Percentiles rank a stretch among this genome's conserved stretches.
Conservation (phyloP, 2,888 invertebrate genomes). For the Bursaphelenchus okinawaensis region DNA sequence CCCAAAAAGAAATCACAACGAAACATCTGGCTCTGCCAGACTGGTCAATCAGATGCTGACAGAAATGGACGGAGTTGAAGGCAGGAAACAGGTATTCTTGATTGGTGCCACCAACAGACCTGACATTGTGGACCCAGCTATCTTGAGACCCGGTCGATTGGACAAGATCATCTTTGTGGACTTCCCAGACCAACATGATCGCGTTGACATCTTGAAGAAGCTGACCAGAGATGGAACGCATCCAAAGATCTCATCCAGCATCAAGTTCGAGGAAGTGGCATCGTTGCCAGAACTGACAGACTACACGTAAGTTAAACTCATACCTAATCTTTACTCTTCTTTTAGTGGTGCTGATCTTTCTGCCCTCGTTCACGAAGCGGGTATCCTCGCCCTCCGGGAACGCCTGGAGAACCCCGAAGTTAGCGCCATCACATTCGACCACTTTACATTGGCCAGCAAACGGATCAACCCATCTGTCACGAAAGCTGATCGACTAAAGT, state of each 20-base stretch:
- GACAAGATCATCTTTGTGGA: conserved; percentile 85
- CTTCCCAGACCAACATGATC: conserved; percentile 73
- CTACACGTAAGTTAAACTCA: conserved; percentile 65
- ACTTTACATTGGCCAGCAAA: conserved; percentile 72
- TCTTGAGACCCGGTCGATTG: conserved; percentile 80
- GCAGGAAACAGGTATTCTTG: conserved; percentile 82
- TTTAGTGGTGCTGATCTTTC: conserved; percentile 80
- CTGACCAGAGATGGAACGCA: conserved; percentile 68
- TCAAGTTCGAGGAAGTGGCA: conserved; percentile 70
- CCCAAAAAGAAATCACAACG: conserved; percentile 73
- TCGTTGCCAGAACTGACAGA: conserved; percentile 68
- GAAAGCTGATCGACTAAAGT: conserved; percentile 68
- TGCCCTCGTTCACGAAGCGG: conserved; percentile 80
- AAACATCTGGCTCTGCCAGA: conserved; percentile 13
- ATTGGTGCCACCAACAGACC: conserved; percentile 94
- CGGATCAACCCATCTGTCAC: conserved; percentile 80
- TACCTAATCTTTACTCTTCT: too few relatives aligned
- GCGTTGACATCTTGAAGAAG: conserved; percentile 75
- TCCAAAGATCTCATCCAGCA: conserved; percentile 73
- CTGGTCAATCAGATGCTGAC: conserved; percentile 94
- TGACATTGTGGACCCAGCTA: conserved; percentile 88
- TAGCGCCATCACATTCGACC: conserved; percentile 55
- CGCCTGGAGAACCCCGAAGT: conserved; percentile 62
- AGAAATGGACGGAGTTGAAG: conserved; percentile 95
- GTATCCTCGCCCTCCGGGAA: conserved; percentile 73